Percentiles rank a stretch among this genome's conserved stretches.
phyloP scores from a whole-genome alignment of 2,888 invertebrate species.

The Lasioglossum leucozonium region DNA sequence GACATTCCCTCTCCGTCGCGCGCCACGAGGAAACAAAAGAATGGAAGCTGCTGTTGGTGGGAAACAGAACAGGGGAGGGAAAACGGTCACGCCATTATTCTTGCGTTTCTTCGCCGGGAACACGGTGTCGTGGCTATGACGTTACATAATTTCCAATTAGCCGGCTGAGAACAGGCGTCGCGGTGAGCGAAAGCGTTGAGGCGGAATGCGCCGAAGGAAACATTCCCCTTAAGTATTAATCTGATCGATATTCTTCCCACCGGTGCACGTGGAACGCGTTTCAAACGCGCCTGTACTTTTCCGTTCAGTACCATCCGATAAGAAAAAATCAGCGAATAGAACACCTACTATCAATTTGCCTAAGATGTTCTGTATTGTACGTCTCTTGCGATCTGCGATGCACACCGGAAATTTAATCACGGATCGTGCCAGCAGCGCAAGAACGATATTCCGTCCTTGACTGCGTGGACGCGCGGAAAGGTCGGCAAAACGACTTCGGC shows the following conservation, averaged over 20 bases:
- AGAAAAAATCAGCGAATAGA: too few species aligned
- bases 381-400: background rate
- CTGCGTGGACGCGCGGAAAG: background rate
- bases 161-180: slow-evolving; percentile 23
- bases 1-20: background rate
- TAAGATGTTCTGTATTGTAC: background rate
- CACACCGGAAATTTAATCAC: background rate
- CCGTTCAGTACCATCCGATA: too few species aligned
- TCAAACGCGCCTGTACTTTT: too few species aligned
- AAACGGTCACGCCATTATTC: slow-evolving; percentile 11
- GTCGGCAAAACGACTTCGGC: background rate
- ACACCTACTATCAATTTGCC: background rate
- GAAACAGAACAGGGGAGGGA: background rate
- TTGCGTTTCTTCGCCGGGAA: slow-evolving; percentile 22
- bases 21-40: slow-evolving; percentile 8
- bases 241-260: background rate
- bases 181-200: slow-evolving; percentile 34
- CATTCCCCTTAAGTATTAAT: background rate
- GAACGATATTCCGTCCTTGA: background rate
- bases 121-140: slow-evolving; percentile 29
- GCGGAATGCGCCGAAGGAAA: background rate
- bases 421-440: background rate
- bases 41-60: background rate
- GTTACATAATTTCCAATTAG: slow-evolving; percentile 58
- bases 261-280: background rate